Evolutionary conservation across 2,888 invertebrate genomes (phyloP), one percentile per base, ranked within the genome.

Genomic region (Galerucella pusilla): DNA sequence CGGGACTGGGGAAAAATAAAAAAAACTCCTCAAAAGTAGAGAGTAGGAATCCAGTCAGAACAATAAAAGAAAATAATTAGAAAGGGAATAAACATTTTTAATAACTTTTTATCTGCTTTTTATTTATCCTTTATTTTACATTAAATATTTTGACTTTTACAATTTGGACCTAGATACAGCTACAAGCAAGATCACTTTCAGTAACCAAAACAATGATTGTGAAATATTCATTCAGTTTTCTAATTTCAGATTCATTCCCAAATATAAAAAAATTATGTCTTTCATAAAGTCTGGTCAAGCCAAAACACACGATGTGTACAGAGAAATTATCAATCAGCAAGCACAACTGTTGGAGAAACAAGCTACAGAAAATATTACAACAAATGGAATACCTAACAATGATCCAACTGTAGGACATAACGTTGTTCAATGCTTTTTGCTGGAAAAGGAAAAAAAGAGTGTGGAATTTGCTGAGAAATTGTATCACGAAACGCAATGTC

Each of bases 301-400:
- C 4, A 92, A 93, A 85, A 94, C 94, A 0, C 95, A 96, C 83
- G 86, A 90, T 75, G 86, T 94, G 54, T 96, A 96, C 84, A 91
- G 92, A 69, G 89, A 90, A 72, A 90, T 96, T 46, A 91, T 94
- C 72, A 88, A 90, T 0, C 90, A 91, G 63, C 90, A 85, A 77
- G 46, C 77, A 12, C 63, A 75, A 61, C 54, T 75, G 49, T 73
- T 77, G 60, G 59, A 75, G 72, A 63, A 76, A 52, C 72, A 70
- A 42, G 71, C 77, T 68, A 66, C 75, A 72, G 75, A 69, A 71
- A 74, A 73, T 63, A 71, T 75, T 73, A 76, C 35, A 20, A 16
- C 57, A 10, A 57, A 57, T 20, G 57, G 20, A 10, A 57, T 52
- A 12, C 52, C 52, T 7, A 71, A 71, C 42, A 45, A 49, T 12